Percentiles rank a stretch among this genome's conserved stretches.
Evolutionary conservation across 2,113 vertebrate species (phyloP).

Genomic region (Hassar affinis): DNA sequence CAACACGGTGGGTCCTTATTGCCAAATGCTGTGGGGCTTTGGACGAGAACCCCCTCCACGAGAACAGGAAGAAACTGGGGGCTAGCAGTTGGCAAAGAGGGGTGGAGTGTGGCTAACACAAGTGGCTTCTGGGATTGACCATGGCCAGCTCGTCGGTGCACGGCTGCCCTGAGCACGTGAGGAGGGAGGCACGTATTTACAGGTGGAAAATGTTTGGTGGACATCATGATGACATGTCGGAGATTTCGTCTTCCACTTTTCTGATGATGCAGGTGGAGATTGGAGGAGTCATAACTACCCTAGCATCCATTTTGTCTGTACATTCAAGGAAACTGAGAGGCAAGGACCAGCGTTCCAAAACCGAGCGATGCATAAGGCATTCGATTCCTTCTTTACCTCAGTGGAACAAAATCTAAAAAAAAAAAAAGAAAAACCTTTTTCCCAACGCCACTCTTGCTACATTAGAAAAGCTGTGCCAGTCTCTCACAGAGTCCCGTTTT

Average conservation of each 20-base stretch:
- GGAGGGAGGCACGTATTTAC: conserved; percentile 74
- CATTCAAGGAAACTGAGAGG: conserved; percentile 43
- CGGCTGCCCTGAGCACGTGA: conserved; percentile 67
- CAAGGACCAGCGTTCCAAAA: conserved; percentile 21
- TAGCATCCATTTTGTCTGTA: conserved; percentile 26
- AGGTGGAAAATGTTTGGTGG: conserved; percentile 41
- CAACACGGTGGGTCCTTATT: conserved; percentile 47
- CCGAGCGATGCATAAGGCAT: conserved; percentile 47
- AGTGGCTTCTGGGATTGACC: conserved; percentile 21
- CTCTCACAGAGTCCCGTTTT: conserved; percentile 52
- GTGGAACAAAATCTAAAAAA: background rate
- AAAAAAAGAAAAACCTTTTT: too few relatives aligned
- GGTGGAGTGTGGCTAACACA: background rate
- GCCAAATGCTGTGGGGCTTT: conserved; percentile 45
- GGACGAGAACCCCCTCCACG: background rate
- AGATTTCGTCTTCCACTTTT: conserved; percentile 54
- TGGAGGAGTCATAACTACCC: background rate
- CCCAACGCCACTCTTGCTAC: conserved; percentile 66
- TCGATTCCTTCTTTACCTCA: conserved; percentile 22
- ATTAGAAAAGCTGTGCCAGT: conserved; percentile 50
- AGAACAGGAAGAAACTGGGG: conserved; percentile 18
- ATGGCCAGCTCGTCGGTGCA: conserved; percentile 35
- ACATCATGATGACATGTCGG: conserved; percentile 10
- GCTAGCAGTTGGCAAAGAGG: conserved; percentile 7
- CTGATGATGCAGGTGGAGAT: conserved; percentile 35